These are phyloP conservation scores for Perca schrenkii DNA, from an alignment of 2,113 vertebrate species.

Conservation along the genomic window DNA sequence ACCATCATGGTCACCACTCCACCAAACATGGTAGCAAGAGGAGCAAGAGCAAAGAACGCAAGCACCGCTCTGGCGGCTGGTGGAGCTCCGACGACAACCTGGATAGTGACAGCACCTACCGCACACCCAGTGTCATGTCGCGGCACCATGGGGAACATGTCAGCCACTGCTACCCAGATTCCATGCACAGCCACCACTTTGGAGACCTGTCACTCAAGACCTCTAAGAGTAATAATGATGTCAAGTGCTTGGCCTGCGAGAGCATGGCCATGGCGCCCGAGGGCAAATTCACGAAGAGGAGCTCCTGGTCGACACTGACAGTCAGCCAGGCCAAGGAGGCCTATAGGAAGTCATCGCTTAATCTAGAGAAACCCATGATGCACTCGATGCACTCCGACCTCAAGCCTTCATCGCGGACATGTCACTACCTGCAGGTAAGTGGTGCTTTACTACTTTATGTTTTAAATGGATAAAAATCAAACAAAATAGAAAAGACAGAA, in stretches of 20 bases:
- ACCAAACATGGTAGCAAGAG: conserved; percentile 92
- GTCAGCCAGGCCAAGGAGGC: conserved; percentile 99
- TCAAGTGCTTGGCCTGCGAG: conserved; percentile 97
- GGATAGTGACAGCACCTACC: conserved; percentile 96
- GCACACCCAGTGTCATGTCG: conserved; percentile 90
- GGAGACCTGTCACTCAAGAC: conserved; percentile 95
- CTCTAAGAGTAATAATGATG: conserved; percentile 97
- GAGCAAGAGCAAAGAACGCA: conserved; percentile 96
- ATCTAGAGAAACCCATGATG: conserved; percentile 94
- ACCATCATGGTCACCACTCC: conserved; percentile 90
- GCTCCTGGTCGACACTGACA: conserved; percentile 98
- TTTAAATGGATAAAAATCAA: not conserved
- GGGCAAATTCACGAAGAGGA: conserved; percentile 95
- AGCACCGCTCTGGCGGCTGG: conserved; percentile 93
- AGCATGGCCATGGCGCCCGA: conserved; percentile 92
- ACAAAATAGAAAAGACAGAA: not conserved
- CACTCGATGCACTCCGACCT: conserved; percentile 92
- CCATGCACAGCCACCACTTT: conserved; percentile 89
- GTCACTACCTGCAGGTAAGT: conserved; percentile 97
- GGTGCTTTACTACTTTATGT: not conserved
- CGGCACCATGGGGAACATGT: conserved; percentile 90
- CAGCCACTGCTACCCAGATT: conserved; percentile 92
- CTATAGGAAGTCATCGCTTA: conserved; percentile 96
- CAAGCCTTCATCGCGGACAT: conserved; percentile 90
- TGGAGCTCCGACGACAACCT: conserved; percentile 99